Evolutionary conservation across 2,797 vertebrate species (phyloP), one percentile per base, ranked within the genome.

Genomic region (Chromis chromis): DNA sequence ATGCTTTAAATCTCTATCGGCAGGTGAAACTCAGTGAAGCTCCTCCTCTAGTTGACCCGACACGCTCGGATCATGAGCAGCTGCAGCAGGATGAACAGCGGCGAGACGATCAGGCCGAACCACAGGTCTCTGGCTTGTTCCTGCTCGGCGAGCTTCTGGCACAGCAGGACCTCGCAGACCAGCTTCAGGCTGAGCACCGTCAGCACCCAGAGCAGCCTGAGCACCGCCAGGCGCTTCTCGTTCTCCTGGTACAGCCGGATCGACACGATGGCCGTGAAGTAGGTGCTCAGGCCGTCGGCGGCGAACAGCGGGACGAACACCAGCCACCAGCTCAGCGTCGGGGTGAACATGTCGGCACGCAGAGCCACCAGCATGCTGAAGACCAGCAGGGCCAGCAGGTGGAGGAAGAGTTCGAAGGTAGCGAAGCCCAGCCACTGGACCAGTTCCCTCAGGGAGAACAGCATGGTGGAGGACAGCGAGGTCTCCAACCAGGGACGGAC

Each of bases 361-460:
- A 99, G 89, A 0, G 96, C 97, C 13, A 98, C 94, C 50, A 99
- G 94, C 91, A 97, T 95, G 6, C 96, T 97, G 89, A 98, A 98
- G 44, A 93, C 90, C 81, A 98, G 81, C 84, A 98, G 83, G 0
- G 97, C 96, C 8, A 95, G 87, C n/a, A 97, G 93, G 82, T 99
- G 97, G 81, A 99, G 95, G 84, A 99, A 96, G 66, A 99, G 93
- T 92, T 99, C 98, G 72, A 99, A 97, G 12, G 98, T 97, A 86
- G 98, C 97, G 19, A 99, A 98, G 86, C 98, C 98, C 83, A 99
- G 89, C 98, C 98, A 99, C 85, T 99, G 98, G 83, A 99, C 98
- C 86, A 99, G 93, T 90, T 99, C 98, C 68, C 96, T 95, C 84
- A 98, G 86, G 0, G 97, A 98, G 92, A 98, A 98, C 82, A 99